Evolutionary conservation across 2,113 vertebrate species (phyloP), one percentile per base, ranked within the genome.

Genomic region (Arvicanthis niloticus): DNA sequence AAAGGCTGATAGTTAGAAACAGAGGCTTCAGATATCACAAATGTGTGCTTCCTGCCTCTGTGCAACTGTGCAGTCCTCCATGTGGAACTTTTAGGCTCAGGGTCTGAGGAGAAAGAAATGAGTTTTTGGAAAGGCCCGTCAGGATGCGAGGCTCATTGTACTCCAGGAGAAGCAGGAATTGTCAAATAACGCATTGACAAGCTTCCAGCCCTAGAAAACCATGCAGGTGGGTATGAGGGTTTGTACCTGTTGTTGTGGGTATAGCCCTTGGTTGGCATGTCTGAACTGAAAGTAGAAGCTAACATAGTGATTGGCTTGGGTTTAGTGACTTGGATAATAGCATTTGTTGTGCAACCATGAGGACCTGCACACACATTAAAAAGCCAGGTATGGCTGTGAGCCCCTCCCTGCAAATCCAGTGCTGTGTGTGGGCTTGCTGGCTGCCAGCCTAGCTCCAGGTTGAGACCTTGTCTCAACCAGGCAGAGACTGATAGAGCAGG

Each of bases 201-300:
- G 19, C 12, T 22, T 15, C 78, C 45, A 26, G 84, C 48, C 29
- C 53, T 8, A 15, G 58, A 4, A 34, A 24, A 9, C 80, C 5
- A 2, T 62, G n/a, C 72, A 1, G 3, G 26, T 31, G 48, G n/a
- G 60, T 13, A 12, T 34, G 7, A 21, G 7, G 9, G 1, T 0
- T 7, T 13, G 15, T 15, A 34, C 37, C 62, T 24, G 51, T 12
- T 19, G 8, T 37, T 11, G 45, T 8, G n/a, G 51, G 37, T n/a
- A 7, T 40, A 65, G 40, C 15, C 58, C 40, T 60, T 62, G n/a
- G 56, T n/a, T 17, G n/a, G n/a, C n/a, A 62, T 29, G 24, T 15
- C 56, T 62, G 58, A 84, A 62, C n/a, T 84, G 56, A 42, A 42
- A 84, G 17, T 29, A 62, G 42, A 84, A 42, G 24, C 6, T 17